phyloP scores from a whole-genome alignment of 2,113 vertebrate genomes.

The Callopanchax toddi region DNA sequence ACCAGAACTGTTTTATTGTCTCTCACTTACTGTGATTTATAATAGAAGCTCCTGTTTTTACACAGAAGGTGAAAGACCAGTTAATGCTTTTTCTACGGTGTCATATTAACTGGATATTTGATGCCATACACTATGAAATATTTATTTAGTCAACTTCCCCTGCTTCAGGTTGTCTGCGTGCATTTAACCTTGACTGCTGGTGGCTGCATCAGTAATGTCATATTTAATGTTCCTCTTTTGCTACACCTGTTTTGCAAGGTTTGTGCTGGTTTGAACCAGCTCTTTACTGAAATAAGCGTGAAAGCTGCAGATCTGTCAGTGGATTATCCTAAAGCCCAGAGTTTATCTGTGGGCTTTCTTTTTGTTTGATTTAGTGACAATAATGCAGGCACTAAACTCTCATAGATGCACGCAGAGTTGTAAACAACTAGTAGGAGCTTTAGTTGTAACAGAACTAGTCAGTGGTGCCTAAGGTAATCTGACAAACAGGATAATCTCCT shows the following conservation, averaged over 20 bases:
- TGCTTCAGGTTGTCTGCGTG: not conserved
- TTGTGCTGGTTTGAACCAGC: not conserved
- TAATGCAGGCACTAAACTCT: not conserved
- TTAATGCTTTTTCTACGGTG: not conserved
- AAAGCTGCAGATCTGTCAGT: not conserved
- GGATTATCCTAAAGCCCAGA: not conserved
- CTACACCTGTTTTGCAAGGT: conserved; percentile 10
- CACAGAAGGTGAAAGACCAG: not conserved
- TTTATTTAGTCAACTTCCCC: not conserved
- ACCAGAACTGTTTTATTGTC: too few relatives aligned
- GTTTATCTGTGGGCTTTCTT: conserved; percentile 1
- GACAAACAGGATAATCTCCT: conserved; percentile 60
- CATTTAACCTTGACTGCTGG: not conserved
- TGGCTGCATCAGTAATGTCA: not conserved
- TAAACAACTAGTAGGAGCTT: not conserved
- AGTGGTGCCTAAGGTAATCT: conserved; percentile 36
- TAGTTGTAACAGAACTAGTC: conserved; percentile 14
- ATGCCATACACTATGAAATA: not conserved
- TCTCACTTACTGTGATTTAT: too few relatives aligned
- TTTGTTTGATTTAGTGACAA: conserved; percentile 5
- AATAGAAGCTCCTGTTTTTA: not conserved
- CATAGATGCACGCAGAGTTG: not conserved
- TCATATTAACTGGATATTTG: not conserved
- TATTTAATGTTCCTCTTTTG: not conserved
- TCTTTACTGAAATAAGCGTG: not conserved